A percentile compares a stretch with the other conserved stretches of the same genome.
Conservation (phyloP, 1,140 invertebrate genomes). For the Drosophila leontia region DNA sequence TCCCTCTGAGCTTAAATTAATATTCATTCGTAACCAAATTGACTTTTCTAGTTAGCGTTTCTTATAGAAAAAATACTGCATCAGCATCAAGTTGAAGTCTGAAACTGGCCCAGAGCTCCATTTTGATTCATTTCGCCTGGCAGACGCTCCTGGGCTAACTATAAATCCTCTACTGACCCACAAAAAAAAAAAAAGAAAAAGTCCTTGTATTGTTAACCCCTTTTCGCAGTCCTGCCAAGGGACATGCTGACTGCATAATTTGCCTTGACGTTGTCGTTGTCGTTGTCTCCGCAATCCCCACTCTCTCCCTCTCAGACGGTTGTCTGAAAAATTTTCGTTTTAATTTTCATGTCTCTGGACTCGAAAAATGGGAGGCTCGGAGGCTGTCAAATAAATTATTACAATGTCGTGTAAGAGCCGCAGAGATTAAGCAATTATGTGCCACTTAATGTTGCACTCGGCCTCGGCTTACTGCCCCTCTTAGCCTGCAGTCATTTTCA, state of each 20-base stretch:
- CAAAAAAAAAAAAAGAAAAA: conserved; percentile 13
- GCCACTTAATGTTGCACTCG: conserved; percentile 78
- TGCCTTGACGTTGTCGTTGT: conserved; percentile 63
- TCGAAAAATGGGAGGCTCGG: conserved; percentile 20
- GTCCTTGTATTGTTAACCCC: conserved; percentile 60
- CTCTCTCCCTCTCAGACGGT: conserved; percentile 21
- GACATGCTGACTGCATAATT: conserved; percentile 79
- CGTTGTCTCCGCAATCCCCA: conserved; percentile 4
- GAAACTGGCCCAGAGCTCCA: conserved; percentile 21
- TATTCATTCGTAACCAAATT: conserved; percentile 3
- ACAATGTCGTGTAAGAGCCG: conserved; percentile 82
- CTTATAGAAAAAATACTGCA: conserved; percentile 13
- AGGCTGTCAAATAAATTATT: conserved; percentile 80
- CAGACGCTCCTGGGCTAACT: conserved; percentile 34
- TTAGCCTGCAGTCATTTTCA: conserved; percentile 42
- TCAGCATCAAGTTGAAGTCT: background rate
- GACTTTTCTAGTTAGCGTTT: background rate
- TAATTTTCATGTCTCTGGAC: conserved; percentile 68
- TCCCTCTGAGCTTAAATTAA: background rate
- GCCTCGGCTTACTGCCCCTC: conserved; percentile 7
- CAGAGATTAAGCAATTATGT: conserved; percentile 84
- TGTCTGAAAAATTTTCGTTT: conserved; percentile 65
- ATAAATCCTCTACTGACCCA: conserved; percentile 69
- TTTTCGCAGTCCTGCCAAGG: conserved; percentile 36
- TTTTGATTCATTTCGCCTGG: conserved; percentile 39